Base-by-base conservation (phyloP, 2,888 invertebrate species). In the Monopis laevigella region DNA sequence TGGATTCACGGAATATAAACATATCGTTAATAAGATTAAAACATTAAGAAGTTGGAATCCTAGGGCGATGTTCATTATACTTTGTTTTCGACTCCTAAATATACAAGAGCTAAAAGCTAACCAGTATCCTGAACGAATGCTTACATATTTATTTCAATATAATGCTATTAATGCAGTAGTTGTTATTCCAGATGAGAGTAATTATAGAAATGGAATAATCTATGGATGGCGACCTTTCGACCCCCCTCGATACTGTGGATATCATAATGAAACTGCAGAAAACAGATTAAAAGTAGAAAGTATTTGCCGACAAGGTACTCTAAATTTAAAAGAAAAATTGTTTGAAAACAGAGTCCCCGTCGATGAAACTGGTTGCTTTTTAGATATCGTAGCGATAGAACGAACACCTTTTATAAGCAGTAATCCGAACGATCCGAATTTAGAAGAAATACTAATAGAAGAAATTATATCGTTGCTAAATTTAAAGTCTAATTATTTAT, bases 401-500 rank as follows among this genome's bases (percentile, higher is more conserved):
- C 61, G 72, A 39, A 74, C 78, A 8, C 85, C 85, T 0, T 85
- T 82, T 49, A 62, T 84, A 1, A 82, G 84, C 49, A 49, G 48
- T 3, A 51, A 69, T 40, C 59, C 63, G 32, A 36, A 51, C 1
- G 54, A 68, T 26, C 57, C 81, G 0, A 84, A 84, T 46, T 60
- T 85, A 40, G 70, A 82, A 42, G 65, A 67, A 39, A 43, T 61
- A 7, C 51, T 74, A 0, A 58, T 82, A 3, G 60, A 80, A 34
- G 59, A 58, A 53, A 26, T 73, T 42, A 49, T 69, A 38, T 43
- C 51, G 12, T 54, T 51, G 6, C 75, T 73, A 39, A 54, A 64
- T 43, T 69, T 84, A 36, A 55, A 58, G 44, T 49, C 62, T 1
- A 51, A 54, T 11, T 65, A 74, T 26, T 47, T 75, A 47, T 52